Evolutionary conservation across 2,888 invertebrate genomes (phyloP).

Genomic region (Amorpha juglandis): DNA sequence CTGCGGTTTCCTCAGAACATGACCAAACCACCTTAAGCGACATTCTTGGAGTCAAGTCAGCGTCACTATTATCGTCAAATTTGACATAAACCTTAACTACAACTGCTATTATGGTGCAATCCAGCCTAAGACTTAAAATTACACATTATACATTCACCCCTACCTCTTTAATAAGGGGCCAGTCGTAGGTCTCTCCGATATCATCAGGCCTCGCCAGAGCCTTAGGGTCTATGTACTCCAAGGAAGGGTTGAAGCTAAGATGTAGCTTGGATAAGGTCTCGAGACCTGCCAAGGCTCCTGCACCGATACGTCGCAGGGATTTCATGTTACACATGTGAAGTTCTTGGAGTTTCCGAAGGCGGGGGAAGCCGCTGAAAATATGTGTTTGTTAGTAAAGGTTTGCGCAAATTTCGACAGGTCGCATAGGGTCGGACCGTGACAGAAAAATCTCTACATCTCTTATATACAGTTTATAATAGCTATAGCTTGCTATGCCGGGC

Average conservation of each 20-base stretch:
- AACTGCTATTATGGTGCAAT: no score
- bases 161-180: conserved; percentile 88
- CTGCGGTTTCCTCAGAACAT: no score
- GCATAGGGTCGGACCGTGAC: no score
- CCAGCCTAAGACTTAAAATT: conserved; percentile 1
- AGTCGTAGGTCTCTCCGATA: conserved; percentile 80
- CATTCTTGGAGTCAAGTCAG: no score
- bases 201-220: conserved; percentile 84
- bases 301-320: conserved; percentile 83
- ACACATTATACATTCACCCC: conserved; percentile 29
- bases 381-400: background rate
- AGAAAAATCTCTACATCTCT: no score
- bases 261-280: conserved; percentile 84
- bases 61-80: no score
- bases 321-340: conserved; percentile 89
- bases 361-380: conserved; percentile 86
- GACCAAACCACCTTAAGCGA: no score
- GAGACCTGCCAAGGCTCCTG: conserved; percentile 65
- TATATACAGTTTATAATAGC: no score
- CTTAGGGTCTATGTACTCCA: conserved; percentile 84
- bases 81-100: no score
- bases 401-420: no score
- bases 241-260: conserved; percentile 86
- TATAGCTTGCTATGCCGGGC: no score
- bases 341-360: conserved; percentile 84